Evolutionary conservation across 2,888 invertebrate species (phyloP), one percentile per base, ranked within the genome.

Genomic region (Monochamus alternatus): DNA sequence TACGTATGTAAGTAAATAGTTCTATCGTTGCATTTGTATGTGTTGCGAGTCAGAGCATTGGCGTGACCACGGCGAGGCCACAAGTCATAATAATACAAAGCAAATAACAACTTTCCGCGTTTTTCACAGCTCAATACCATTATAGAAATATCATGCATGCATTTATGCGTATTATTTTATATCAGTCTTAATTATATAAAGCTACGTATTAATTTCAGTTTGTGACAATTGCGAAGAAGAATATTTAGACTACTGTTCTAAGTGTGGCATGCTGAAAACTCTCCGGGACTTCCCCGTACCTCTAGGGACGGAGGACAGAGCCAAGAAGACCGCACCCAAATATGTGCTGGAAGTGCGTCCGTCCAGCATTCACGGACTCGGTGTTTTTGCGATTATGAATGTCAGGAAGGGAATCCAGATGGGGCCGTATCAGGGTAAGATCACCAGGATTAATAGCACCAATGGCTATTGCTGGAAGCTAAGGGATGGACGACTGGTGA

Each of bases 391-490:
- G 0, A 31, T 75, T 30, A 76, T 72, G 32, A 63, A 32, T 30
- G 52, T 85, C 12, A 78, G 78, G 5, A 73, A 79, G 58, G 83
- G 84, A 0, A 60, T 84, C 3, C 81, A 81, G 22, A 75, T 85
- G 76, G 85, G 84, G 0, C 85, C 85, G 0, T 84, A 84, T 43
- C 80, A 84, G 52, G 85, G 85, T 2, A 60, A 73, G 12, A 68
- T 78, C 3, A 79, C 81, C 4, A 78, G 75, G 32, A 51, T 78
- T 10, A 78, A 81, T 10, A 78, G 74, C 44, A 70, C 73, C 7
- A 69, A 62, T 2, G 81, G 81, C 9, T 83, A 83, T 43, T 77
- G 78, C 12, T 83, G 83, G 83, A 83, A 83, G 73, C 38, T 83
- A 31, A 69, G 80, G 43, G 73, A 79, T 43, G 81, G 80, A 1